Percentiles rank a stretch among this genome's conserved stretches.
Conservation (phyloP, 2,888 invertebrate species). For the Eristalis arbustorum region DNA sequence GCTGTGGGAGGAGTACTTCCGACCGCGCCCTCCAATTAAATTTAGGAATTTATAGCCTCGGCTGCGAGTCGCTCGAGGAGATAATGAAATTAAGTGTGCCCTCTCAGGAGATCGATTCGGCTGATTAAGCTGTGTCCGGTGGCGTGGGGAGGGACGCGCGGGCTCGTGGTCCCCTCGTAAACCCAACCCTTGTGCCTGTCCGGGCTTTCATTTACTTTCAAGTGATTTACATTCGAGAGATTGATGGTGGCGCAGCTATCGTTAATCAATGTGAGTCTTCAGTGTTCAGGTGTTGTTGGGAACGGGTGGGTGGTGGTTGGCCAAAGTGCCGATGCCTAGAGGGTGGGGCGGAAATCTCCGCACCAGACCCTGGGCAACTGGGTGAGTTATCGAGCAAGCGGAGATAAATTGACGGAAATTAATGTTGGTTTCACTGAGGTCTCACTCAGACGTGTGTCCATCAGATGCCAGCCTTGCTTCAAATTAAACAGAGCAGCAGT, state of each 20-base stretch:
- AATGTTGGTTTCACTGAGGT: background rate
- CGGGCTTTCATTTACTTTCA: constrained; percentile 27
- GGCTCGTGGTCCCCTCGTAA: background rate
- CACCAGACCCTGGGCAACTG: background rate
- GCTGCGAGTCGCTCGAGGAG: constrained; percentile 26
- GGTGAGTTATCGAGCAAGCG: background rate
- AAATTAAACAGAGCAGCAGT: background rate
- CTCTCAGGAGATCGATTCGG: constrained; percentile 39
- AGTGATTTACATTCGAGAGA: constrained; percentile 55
- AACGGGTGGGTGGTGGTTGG: background rate
- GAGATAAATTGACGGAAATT: background rate
- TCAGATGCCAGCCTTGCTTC: too few species aligned
- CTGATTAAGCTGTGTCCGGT: constrained; percentile 32
- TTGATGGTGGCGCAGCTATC: constrained; percentile 42
- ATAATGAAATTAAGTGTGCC: constrained; percentile 45
- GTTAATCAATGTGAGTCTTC: constrained; percentile 35
- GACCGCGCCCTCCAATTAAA: constrained; percentile 27
- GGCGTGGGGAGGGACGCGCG: background rate
- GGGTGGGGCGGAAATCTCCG: background rate
- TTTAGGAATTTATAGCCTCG: constrained; percentile 42
- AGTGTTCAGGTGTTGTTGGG: constrained; percentile 4
- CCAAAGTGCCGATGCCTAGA: background rate
- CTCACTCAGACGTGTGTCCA: too few species aligned
- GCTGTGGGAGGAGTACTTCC: background rate
- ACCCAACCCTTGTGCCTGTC: background rate